phyloP scores from a whole-genome alignment of 1,140 invertebrate genomes.

The Aphis gossypii region DNA sequence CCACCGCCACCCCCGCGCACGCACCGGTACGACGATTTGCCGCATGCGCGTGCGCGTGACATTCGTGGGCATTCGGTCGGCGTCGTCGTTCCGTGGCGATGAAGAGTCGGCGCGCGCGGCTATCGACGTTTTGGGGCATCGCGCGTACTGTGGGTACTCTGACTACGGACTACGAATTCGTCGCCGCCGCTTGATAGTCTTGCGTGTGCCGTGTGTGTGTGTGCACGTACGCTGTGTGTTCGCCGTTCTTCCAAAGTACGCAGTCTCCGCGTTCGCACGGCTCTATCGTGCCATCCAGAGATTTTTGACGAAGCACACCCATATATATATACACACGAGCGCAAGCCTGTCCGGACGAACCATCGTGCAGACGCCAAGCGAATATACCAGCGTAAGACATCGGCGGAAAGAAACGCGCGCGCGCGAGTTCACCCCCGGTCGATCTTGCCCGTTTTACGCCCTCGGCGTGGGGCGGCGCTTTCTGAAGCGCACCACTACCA shows the following conservation, averaged over 20 bases:
- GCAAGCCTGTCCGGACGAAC: too few relatives aligned
- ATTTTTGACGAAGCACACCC: background rate
- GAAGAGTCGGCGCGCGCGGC: background rate
- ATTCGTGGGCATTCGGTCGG: background rate
- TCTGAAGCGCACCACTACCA: background rate
- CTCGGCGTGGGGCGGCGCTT: background rate
- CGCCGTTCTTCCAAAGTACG: too few relatives aligned
- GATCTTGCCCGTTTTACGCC: background rate
- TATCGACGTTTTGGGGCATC: slow-evolving; percentile 33
- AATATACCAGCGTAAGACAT: too few relatives aligned
- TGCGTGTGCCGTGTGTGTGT: background rate
- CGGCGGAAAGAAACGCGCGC: background rate
- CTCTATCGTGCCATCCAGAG: background rate
- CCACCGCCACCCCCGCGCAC: too few relatives aligned
- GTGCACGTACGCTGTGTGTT: background rate
- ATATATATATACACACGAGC: background rate
- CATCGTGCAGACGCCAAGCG: background rate
- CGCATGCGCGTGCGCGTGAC: background rate
- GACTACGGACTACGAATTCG: background rate
- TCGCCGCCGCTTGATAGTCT: background rate
- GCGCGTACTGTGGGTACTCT: background rate
- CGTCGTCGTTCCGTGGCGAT: background rate
- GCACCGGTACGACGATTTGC: background rate
- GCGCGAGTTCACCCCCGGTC: background rate
- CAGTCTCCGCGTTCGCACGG: background rate